Evolutionary conservation across 37 sponge, comb jelly and placozoan species (phyloP), one percentile per base, ranked within the genome.

Genomic region (Ianthella basta): DNA sequence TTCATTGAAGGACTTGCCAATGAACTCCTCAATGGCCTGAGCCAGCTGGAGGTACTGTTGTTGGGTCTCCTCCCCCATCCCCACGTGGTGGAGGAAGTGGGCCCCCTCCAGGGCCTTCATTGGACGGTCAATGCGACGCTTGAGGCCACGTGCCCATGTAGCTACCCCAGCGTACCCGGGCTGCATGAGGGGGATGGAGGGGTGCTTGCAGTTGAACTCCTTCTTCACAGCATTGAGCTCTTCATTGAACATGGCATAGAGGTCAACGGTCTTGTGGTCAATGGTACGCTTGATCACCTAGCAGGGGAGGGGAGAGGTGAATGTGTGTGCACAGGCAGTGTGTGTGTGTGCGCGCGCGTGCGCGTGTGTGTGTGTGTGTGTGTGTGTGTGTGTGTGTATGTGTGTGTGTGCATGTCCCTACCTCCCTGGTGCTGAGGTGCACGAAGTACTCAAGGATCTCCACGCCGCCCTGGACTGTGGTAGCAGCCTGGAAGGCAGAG

Each of bases 221-320:
- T 94, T 93, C 93, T 98, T 98, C 68, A 96, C 99, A 32, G 88
- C 34, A 70, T 94, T 96, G 65, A 98, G 82, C 82, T 98, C 99
- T 56, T 91, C 91, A 33, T 85, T 92, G 79, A 96, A 96, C 91
- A 89, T 91, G 79, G 69, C 63, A 55, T 87, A 96, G 44, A 96
- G 93, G 34, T 96, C 94, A 60, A 98, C 97, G 19, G 99, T 96
- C 75, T 91, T 92, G 56, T 89, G 88, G 72, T 98, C 97, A 24
- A 98, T 80, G 0, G 96, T 91, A 0, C 99, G 83, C 75, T 91
- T 92, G 65, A 98, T 95, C n/a, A 85, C 86, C 98, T 97, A n/a
- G 60, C 16, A 80, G 41, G n/a, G 30, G 59, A 0, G 18, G 50
- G 29, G 29, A 33, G 10, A 69, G 35, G 34, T 44, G 19, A 29